Conservation (phyloP, 2,113 vertebrate genomes). For the Ahaetulla prasina region DNA sequence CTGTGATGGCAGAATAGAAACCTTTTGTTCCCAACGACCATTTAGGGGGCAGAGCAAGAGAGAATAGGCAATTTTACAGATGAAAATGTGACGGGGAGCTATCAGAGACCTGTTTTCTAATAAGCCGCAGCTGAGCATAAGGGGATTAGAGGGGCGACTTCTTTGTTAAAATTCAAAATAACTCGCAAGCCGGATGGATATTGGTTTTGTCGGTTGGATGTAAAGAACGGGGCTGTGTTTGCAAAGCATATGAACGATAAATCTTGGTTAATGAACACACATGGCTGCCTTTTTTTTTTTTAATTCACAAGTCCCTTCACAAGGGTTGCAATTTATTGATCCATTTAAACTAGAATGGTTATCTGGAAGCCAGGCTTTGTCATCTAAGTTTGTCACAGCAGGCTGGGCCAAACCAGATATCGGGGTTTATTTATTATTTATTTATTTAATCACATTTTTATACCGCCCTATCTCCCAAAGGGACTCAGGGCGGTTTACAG, state of each 20-base stretch:
- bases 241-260: not conserved
- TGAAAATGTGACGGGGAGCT: not conserved
- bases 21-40: slow-evolving; percentile 14
- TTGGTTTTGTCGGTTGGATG: not conserved
- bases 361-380: not conserved
- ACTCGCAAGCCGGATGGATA: not conserved
- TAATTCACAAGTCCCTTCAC: not conserved
- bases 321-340: not conserved
- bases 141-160: not conserved
- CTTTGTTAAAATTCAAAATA: not conserved
- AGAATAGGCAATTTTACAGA: not conserved
- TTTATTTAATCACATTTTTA: no score
- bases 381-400: not conserved
- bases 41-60: not conserved
- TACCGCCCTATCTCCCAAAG: no score
- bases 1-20: not conserved
- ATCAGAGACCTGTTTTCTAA: not conserved
- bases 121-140: not conserved
- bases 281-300: not conserved
- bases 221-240: not conserved
- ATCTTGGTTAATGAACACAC: not conserved
- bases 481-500: no score
- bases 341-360: not conserved
- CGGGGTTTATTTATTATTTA: no score
- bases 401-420: not conserved